Percentiles rank a stretch among this genome's conserved stretches.
These are phyloP conservation scores for Lasiurus cinereus DNA, from an alignment of 2,113 vertebrate species.

Conservation along the genomic window DNA sequence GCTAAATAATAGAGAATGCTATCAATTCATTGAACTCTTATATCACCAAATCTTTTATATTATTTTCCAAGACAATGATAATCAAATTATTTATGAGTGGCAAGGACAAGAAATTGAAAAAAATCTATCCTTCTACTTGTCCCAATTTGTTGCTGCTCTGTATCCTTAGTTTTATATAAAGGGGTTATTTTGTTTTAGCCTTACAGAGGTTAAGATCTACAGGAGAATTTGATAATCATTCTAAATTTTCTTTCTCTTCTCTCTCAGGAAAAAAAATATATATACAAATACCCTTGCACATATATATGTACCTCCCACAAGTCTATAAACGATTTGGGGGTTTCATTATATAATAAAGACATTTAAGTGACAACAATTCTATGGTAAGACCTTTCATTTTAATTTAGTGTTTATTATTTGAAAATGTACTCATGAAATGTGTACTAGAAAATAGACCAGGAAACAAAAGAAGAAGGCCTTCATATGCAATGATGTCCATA, in stretches of 20 bases:
- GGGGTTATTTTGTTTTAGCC: not conserved
- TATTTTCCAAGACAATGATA: not conserved
- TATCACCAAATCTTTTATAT: not conserved
- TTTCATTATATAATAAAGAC: not conserved
- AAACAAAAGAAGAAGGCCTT: not conserved
- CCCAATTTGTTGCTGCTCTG: not conserved
- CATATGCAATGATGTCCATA: not conserved
- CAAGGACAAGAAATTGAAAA: not conserved
- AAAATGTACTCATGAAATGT: slow-evolving; percentile 14
- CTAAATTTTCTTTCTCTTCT: not conserved
- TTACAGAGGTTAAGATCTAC: not conserved
- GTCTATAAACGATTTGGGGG: not conserved
- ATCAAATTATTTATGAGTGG: not conserved
- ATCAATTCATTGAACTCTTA: not conserved
- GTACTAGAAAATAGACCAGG: not conserved
- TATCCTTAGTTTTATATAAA: slow-evolving; percentile 24
- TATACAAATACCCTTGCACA: not conserved
- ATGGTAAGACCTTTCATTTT: not conserved
- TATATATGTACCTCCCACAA: not conserved
- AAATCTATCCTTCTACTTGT: not conserved
- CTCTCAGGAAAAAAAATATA: not conserved
- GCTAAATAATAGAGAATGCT: not conserved
- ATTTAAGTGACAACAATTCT: not conserved
- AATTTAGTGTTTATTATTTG: not conserved
- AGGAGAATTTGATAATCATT: not conserved